Conservation (phyloP, 2,797 vertebrate genomes). For the Cirrhinus mrigala region DNA sequence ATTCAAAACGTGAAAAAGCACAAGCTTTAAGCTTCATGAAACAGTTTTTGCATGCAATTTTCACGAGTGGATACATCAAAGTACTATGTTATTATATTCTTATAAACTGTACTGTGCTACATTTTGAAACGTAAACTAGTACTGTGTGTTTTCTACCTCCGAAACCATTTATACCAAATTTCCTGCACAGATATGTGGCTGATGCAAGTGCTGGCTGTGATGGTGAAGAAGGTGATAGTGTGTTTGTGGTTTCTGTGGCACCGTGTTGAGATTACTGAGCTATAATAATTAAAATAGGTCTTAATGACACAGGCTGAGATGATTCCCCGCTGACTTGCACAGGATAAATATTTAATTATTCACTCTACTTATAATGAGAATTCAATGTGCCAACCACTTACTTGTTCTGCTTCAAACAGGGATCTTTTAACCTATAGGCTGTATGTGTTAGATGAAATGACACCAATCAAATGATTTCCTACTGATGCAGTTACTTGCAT, state of each 20-base stretch:
- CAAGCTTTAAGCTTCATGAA: too few species aligned
- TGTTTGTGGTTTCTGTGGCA: slow-evolving; percentile 62
- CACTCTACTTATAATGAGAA: slow-evolving; percentile 74
- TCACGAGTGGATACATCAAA: too few species aligned
- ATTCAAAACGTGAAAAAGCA: too few species aligned
- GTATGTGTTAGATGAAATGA: slow-evolving; percentile 14
- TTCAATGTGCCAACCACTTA: slow-evolving; percentile 69
- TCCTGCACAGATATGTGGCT: slow-evolving; percentile 58
- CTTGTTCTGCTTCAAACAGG: slow-evolving; percentile 66
- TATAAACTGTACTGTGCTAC: not conserved
- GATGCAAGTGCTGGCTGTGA: not conserved
- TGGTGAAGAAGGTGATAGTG: slow-evolving; percentile 66
- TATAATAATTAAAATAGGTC: slow-evolving; percentile 79
- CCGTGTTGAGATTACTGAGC: slow-evolving; percentile 72
- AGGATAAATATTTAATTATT: slow-evolving; percentile 80
- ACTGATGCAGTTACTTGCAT: slow-evolving; percentile 13
- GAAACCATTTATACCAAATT: slow-evolving; percentile 70
- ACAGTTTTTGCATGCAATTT: too few species aligned
- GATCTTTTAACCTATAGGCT: slow-evolving; percentile 47
- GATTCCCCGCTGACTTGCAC: slow-evolving; percentile 67
- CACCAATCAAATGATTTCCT: slow-evolving; percentile 20
- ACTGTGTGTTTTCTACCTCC: not conserved
- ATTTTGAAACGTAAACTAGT: not conserved
- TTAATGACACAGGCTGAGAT: slow-evolving; percentile 76
- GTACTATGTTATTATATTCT: not conserved